A percentile compares a stretch with the other conserved stretches of the same genome.
Evolutionary conservation across 2,113 vertebrate species (phyloP).

Genomic region (Cochlearius cochlearius): DNA sequence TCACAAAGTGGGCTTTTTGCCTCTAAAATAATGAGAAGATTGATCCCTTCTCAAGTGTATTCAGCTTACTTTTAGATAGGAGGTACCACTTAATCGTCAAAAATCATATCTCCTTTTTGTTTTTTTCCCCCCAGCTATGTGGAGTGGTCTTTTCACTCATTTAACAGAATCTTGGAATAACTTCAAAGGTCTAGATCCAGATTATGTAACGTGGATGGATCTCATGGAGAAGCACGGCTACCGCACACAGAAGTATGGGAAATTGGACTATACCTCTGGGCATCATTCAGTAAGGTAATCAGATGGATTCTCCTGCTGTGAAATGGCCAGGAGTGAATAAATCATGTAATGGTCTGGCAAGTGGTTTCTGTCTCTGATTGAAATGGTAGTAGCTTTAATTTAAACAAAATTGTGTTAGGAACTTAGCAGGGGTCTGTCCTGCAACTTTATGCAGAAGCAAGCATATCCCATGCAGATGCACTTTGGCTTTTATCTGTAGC

Average conservation of each 20-base stretch:
- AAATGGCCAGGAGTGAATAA: background rate
- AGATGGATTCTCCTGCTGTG: background rate
- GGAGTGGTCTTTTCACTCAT: constrained; percentile 95
- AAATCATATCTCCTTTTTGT: rapidly evolving
- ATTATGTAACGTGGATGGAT: constrained; percentile 93
- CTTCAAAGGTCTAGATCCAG: constrained; percentile 89
- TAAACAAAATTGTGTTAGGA: background rate
- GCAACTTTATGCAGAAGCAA: background rate
- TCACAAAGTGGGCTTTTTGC: background rate
- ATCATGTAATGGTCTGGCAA: background rate
- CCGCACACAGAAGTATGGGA: constrained; percentile 83
- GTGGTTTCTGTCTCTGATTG: background rate
- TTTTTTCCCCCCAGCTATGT: constrained; percentile 81
- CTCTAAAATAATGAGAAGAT: background rate
- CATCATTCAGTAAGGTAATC: constrained; percentile 92
- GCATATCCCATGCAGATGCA: background rate
- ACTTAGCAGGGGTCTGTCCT: background rate
- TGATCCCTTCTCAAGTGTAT: background rate
- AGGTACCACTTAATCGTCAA: background rate
- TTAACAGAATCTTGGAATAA: constrained; percentile 98
- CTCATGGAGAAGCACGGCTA: constrained; percentile 85
- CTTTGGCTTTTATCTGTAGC: background rate
- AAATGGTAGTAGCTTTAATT: background rate
- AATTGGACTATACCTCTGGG: constrained; percentile 92
- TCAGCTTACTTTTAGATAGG: background rate